A percentile compares a stretch with the other conserved stretches of the same genome.
phyloP scores from a whole-genome alignment of 2,797 vertebrate species.

The Rhyacichthys aspro region DNA sequence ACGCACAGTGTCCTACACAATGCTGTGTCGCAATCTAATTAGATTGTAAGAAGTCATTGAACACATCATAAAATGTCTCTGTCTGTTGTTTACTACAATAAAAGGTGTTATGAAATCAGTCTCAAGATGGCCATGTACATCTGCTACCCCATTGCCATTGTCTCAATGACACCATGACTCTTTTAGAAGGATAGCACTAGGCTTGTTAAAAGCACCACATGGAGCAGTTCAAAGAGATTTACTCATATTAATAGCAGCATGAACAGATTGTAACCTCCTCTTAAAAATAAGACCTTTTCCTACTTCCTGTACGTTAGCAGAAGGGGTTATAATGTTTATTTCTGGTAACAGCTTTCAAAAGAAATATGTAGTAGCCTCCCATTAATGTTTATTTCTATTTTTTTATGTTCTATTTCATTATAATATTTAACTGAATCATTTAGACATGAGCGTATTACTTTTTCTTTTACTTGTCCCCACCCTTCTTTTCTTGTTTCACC shows the following conservation, averaged over 20 bases:
- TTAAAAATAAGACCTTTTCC: constrained; percentile 6
- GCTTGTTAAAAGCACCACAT: constrained; percentile 1
- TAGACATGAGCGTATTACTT: too few relatives aligned
- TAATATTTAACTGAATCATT: too few relatives aligned
- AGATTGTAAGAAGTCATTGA: constrained; percentile 47
- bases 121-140: constrained; percentile 24
- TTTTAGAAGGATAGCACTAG: constrained; percentile 4
- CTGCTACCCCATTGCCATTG: constrained; percentile 24
- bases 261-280: constrained; percentile 1
- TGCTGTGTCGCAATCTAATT: constrained; percentile 51
- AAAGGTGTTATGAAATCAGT: constrained; percentile 26
- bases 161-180: constrained; percentile 31
- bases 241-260: not conserved
- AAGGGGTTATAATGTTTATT: not conserved
- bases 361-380: too few relatives aligned
- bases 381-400: too few relatives aligned
- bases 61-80: constrained; percentile 42
- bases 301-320: not conserved
- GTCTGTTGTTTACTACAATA: constrained; percentile 36
- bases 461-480: too few relatives aligned
- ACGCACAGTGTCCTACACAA: constrained; percentile 49
- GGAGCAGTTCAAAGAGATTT: constrained; percentile 9
- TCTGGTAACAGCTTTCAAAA: too few relatives aligned
- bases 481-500: too few relatives aligned
- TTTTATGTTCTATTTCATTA: too few relatives aligned